phyloP scores from a whole-genome alignment of 2,888 invertebrate species.

The Rhingia campestris region DNA sequence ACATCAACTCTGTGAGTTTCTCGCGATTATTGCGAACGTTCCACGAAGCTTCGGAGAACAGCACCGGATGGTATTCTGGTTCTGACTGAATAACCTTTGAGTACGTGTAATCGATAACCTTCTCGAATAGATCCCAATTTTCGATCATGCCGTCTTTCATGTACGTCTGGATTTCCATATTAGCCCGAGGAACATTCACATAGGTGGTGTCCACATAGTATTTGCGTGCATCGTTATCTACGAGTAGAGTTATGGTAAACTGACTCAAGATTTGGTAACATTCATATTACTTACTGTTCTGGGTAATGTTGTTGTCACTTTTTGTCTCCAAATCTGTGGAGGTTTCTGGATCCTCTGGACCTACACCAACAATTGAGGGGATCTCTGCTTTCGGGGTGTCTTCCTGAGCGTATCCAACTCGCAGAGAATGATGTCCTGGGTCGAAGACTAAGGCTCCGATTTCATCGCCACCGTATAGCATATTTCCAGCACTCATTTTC shows the following conservation, averaged over 20 bases:
- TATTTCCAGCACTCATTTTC: slow-evolving; percentile 84
- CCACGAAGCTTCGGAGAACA: slow-evolving; percentile 99
- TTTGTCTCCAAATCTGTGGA: slow-evolving; percentile 90
- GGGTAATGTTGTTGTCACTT: slow-evolving; percentile 88
- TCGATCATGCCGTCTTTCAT: slow-evolving; percentile 99
- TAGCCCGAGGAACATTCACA: slow-evolving; percentile 93
- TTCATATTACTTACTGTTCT: slow-evolving; percentile 77
- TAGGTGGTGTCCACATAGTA: slow-evolving; percentile 97
- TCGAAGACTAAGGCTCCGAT: slow-evolving; percentile 99
- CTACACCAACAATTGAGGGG: slow-evolving; percentile 94
- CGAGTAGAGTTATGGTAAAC: neutral
- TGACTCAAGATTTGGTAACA: neutral
- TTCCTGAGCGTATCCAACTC: slow-evolving; percentile 94
- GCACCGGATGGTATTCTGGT: slow-evolving; percentile 96
- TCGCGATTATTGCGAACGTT: slow-evolving; percentile 96
- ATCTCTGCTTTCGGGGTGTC: slow-evolving; percentile 99
- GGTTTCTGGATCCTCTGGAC: slow-evolving; percentile 86
- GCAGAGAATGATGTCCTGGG: slow-evolving; percentile 93
- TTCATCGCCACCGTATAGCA: slow-evolving; percentile 97
- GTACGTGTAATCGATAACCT: slow-evolving; percentile 96
- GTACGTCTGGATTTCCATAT: slow-evolving; percentile 94
- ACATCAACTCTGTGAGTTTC: slow-evolving; percentile 97
- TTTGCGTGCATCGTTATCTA: slow-evolving; percentile 83
- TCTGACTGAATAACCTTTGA: slow-evolving; percentile 96
- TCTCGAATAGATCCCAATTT: slow-evolving; percentile 99